Conservation (phyloP, 2,113 vertebrate genomes). For the Sylvia atricapilla region DNA sequence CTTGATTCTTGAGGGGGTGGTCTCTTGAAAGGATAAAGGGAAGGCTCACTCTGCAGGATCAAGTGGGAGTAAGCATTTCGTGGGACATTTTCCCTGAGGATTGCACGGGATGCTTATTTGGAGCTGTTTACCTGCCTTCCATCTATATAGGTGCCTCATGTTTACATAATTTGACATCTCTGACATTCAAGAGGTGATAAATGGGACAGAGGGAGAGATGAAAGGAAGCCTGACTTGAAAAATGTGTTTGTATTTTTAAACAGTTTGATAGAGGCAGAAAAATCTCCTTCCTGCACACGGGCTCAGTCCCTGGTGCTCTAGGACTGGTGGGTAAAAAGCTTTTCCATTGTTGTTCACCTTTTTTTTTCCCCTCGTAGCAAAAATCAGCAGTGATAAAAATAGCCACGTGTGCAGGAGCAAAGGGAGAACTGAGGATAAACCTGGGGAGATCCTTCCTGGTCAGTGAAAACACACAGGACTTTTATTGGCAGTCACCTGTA, state of each 20-base stretch:
- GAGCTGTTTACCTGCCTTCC: background rate
- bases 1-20: background rate
- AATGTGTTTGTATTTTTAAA: background rate
- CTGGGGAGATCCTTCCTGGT: background rate
- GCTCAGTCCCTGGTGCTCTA: background rate
- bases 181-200: background rate
- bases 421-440: background rate
- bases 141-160: background rate
- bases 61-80: background rate
- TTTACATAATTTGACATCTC: background rate
- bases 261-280: background rate
- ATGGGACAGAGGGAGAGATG: background rate
- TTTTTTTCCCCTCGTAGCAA: background rate
- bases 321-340: background rate
- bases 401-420: background rate
- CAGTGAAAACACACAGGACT: background rate
- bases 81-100: background rate
- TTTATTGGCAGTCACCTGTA: background rate
- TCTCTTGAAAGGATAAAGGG: background rate
- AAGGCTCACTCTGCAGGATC: background rate
- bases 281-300: background rate
- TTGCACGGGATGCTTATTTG: background rate
- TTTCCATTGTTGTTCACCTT: background rate
- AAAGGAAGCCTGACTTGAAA: background rate
- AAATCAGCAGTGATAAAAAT: background rate